phyloP scores from a whole-genome alignment of 2,113 vertebrate genomes.

The Oceanodroma tethys region DNA sequence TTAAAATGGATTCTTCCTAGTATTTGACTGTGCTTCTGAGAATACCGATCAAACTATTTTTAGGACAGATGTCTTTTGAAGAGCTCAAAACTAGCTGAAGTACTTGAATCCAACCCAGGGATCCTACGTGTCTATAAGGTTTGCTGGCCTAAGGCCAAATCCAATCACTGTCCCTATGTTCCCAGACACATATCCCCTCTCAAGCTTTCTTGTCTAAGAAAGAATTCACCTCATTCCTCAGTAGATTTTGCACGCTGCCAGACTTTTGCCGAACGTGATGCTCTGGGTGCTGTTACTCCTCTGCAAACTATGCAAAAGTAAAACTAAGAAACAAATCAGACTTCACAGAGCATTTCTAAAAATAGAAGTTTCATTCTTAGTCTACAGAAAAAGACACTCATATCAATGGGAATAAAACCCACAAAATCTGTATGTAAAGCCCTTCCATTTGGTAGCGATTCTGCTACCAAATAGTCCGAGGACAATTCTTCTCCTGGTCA shows the following conservation, averaged over 20 bases:
- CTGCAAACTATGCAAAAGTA: not conserved
- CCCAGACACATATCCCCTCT: not conserved
- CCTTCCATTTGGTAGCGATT: not conserved
- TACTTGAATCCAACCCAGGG: not conserved
- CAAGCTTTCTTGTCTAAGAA: not conserved
- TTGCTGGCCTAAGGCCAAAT: not conserved
- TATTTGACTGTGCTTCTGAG: not conserved
- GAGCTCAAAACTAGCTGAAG: not conserved
- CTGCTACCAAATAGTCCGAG: not conserved
- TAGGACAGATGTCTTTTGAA: not conserved
- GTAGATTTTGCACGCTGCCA: not conserved
- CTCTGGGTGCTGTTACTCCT: not conserved
- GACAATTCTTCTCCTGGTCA: not conserved
- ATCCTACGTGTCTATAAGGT: not conserved
- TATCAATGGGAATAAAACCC: not conserved
- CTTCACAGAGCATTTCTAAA: not conserved
- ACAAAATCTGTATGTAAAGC: not conserved
- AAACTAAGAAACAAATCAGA: not conserved
- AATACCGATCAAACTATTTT: not conserved
- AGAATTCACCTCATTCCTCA: not conserved
- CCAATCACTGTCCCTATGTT: not conserved
- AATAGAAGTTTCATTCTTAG: not conserved
- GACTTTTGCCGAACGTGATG: not conserved
- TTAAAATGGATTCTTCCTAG: not conserved
- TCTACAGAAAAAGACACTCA: not conserved